Conservation (phyloP, 1,140 invertebrate genomes). For the Pentalonia nigronervosa region DNA sequence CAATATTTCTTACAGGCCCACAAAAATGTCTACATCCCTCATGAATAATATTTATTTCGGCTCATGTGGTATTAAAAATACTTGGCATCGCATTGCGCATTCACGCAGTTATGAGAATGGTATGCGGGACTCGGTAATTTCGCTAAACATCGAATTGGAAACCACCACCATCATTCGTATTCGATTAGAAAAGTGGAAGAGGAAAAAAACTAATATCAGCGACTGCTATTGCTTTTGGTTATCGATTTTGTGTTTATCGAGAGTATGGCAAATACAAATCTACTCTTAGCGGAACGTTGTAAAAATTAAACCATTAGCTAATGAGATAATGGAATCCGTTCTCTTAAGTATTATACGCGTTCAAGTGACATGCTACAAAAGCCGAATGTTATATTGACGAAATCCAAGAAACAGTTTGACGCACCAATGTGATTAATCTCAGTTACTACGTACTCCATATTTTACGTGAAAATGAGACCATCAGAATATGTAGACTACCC, state of each 20-base stretch:
- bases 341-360: not conserved
- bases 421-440: not conserved
- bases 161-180: not conserved
- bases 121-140: not conserved
- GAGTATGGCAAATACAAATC: not conserved
- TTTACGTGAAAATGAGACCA: not conserved
- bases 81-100: not conserved
- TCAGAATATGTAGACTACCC: not conserved
- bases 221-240: not conserved
- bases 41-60: slow-evolving; percentile 3
- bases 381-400: not conserved
- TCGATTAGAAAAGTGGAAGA: not conserved
- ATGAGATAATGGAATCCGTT: not conserved
- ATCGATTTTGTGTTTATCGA: not conserved
- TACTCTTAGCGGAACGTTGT: not conserved
- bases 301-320: slow-evolving; percentile 30
- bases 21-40: not conserved
- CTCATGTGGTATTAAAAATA: not conserved
- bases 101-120: not conserved
- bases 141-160: not conserved
- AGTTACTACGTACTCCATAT: not conserved
- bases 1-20: not conserved
- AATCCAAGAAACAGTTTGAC: not conserved
- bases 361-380: not conserved
- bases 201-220: not conserved